Evolutionary conservation across 2,113 vertebrate species (phyloP).

Genomic region (Kobus ellipsiprymnus): DNA sequence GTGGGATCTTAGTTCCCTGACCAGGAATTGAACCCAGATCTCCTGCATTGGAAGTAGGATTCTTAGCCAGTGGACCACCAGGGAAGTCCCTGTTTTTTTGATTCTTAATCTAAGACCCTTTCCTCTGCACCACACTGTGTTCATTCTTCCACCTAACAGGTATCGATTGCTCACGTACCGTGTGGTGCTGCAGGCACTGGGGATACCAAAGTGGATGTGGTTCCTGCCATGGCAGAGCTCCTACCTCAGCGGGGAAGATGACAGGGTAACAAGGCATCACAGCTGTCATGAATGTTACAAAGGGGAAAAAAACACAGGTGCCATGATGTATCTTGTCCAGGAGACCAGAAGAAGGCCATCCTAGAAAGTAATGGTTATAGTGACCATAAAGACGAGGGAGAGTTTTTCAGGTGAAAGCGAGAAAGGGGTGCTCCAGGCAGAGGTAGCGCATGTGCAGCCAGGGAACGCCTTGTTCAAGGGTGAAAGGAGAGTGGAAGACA

Average conservation of each 20-base stretch:
- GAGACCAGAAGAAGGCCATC: not conserved
- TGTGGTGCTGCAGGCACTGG: not conserved
- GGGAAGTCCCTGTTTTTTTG: not conserved
- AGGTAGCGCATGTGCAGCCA: not conserved
- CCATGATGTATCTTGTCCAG: not conserved
- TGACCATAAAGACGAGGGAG: not conserved
- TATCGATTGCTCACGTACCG: not conserved
- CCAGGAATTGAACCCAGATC: not conserved
- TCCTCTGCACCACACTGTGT: not conserved
- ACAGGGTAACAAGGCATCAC: not conserved
- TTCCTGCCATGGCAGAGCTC: not conserved
- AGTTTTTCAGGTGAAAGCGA: not conserved
- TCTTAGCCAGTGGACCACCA: not conserved
- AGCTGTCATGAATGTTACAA: not conserved
- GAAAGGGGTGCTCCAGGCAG: not conserved
- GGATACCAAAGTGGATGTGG: not conserved
- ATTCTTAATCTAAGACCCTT: not conserved
- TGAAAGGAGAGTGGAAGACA: not conserved
- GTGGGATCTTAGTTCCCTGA: not conserved
- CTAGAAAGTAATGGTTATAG: not conserved
- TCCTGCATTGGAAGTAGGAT: not conserved
- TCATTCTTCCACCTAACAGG: not conserved
- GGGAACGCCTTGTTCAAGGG: not conserved
- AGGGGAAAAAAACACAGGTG: not conserved
- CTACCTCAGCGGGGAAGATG: not conserved